Conservation (phyloP, 2,888 invertebrate genomes). For the Tuberolachnus salignus region DNA sequence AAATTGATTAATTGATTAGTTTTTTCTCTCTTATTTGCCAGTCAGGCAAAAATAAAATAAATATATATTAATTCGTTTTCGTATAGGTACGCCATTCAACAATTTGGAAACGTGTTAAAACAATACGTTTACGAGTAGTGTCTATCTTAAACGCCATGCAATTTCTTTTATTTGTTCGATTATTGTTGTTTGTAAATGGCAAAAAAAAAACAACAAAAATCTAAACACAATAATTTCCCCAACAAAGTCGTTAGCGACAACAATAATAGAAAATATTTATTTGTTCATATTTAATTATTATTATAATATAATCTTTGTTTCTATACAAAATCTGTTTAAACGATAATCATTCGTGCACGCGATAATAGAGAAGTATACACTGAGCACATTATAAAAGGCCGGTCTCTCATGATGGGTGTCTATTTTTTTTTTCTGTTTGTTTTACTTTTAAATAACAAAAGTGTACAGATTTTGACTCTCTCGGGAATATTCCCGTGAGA, state of each 20-base stretch:
- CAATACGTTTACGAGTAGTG: neutral
- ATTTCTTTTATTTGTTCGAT: slow-evolving; percentile 4
- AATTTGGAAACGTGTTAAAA: slow-evolving; percentile 18
- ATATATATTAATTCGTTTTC: too few species aligned
- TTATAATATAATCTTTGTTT: neutral
- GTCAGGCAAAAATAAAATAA: too few species aligned
- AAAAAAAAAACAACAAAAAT: too few species aligned
- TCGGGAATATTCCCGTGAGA: too few species aligned
- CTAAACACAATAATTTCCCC: slow-evolving; percentile 2
- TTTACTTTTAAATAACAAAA: too few species aligned
- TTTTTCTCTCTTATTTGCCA: too few species aligned
- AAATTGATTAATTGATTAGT: too few species aligned
- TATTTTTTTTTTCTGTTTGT: slow-evolving; percentile 2
- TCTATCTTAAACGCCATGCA: slow-evolving; percentile 2
- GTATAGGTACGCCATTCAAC: neutral
- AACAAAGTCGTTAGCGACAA: slow-evolving; percentile 11
- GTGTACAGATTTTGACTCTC: too few species aligned
- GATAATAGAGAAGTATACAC: neutral
- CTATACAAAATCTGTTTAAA: neutral
- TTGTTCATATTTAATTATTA: neutral
- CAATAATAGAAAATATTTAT: neutral
- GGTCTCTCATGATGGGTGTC: neutral
- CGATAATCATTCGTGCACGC: neutral
- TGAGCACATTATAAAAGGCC: neutral
- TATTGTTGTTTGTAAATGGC: slow-evolving; percentile 12